Evolutionary conservation across 2,797 vertebrate genomes (phyloP).

Genomic region (Diplodus sargus): DNA sequence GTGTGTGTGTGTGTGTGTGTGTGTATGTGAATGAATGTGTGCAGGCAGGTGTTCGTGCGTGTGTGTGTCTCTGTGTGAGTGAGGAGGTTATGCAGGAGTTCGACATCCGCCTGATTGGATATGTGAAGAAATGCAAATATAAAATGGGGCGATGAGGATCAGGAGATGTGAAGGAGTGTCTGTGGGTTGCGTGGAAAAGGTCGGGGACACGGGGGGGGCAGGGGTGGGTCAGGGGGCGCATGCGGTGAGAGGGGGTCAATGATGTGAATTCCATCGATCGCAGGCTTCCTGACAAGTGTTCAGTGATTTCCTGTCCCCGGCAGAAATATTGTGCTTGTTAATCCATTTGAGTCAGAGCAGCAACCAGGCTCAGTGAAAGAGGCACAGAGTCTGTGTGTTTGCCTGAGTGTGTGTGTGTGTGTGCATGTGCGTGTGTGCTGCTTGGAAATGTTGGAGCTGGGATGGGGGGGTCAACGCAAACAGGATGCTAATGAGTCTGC

Average conservation of each 20-base stretch:
- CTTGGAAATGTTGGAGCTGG: slow-evolving; percentile 58
- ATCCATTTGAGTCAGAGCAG: slow-evolving; percentile 83
- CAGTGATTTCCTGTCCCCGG: slow-evolving; percentile 83
- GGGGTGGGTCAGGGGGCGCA: slow-evolving; percentile 36
- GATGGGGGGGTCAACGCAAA: slow-evolving; percentile 82
- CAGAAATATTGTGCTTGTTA: slow-evolving; percentile 75
- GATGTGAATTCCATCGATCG: slow-evolving; percentile 77
- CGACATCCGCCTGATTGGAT: slow-evolving; percentile 57
- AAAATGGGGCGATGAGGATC: slow-evolving; percentile 34
- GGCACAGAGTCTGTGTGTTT: slow-evolving; percentile 25
- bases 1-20: too few relatives aligned
- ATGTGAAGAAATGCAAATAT: slow-evolving; percentile 71
- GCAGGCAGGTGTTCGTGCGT: slow-evolving; percentile 6
- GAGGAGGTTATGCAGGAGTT: slow-evolving; percentile 31
- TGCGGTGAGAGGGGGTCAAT: slow-evolving; percentile 64
- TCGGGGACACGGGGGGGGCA: slow-evolving; percentile 17
- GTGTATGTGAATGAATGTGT: slow-evolving; percentile 1
- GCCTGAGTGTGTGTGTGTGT: slow-evolving; percentile 7
- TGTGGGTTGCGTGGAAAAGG: slow-evolving; percentile 49
- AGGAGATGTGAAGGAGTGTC: slow-evolving; percentile 31
- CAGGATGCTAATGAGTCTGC: slow-evolving; percentile 89
- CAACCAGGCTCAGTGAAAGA: slow-evolving; percentile 61
- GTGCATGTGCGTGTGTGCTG: slow-evolving; percentile 17
- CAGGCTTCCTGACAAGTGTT: slow-evolving; percentile 76
- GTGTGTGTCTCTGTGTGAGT: slow-evolving; percentile 6